Evolutionary conservation across 2,113 vertebrate genomes (phyloP), one percentile per base, ranked within the genome.

Genomic region (Eurypyga helias): DNA sequence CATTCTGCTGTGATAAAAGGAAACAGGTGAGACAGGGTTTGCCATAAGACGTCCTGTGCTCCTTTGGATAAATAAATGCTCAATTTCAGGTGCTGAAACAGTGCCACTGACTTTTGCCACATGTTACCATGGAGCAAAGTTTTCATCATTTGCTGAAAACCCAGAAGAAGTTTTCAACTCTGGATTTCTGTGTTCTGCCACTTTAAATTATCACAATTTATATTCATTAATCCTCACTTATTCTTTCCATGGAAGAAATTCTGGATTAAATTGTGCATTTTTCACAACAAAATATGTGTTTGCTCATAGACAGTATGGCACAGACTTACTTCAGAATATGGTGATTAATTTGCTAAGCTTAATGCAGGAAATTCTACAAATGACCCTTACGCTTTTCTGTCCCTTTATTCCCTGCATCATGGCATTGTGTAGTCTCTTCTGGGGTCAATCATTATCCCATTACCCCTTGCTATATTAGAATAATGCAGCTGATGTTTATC

Each of bases 371-470:
- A 55, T 77, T 57, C 36, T 36, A 36, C 31, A 51, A 72, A 61
- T 0, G 43, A 13, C 13, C 4, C 6, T 41, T 36, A 26, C 0
- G 3, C 0, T 34, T 66, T 69, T 87, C 55, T 66, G 5, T 58
- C 64, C 29, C 29, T 75, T 78, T 77, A 20, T 81, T 75, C 17
- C 66, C 11, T 89, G 61, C 18, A 45, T 86, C 38, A 36, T 71
- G 20, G 17, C 25, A 83, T 19, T 41, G 34, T 73, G n/a, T 34
- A 55, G 16, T 38, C 6, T 87, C 7, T 89, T 78, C 19, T 36
- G 54, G 20, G 46, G 9, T 3, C 17, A 62, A 82, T 38, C 55
- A 34, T 58, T 61, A n/a, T 20, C 13, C 19, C 21, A 21, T 41
- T 83, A 54, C 4, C 89, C 10, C 16, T n/a, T 65, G 29, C 45